Evolutionary conservation across 2,797 vertebrate species (phyloP).

Genomic region (Thunnus albacares): DNA sequence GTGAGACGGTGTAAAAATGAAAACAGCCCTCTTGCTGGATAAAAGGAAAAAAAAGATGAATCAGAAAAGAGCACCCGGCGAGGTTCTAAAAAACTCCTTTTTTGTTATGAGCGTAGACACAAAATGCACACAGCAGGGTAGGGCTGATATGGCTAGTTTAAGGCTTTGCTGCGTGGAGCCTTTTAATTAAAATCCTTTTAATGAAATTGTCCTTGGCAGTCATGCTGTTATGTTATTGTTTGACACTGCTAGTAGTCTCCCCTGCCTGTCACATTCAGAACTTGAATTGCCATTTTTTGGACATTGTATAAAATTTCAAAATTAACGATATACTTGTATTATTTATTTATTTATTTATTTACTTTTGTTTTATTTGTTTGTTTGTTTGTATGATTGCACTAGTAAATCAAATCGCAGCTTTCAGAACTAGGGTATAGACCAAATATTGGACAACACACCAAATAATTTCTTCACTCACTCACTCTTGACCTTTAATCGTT

Average conservation of each 20-base stretch:
- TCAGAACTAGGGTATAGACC: background rate
- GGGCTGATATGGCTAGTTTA: slow-evolving; percentile 73
- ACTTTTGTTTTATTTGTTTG: background rate
- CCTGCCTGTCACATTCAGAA: slow-evolving; percentile 58
- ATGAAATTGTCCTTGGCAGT: slow-evolving; percentile 74
- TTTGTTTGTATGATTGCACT: background rate
- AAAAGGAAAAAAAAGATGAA: slow-evolving; percentile 42
- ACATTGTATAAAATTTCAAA: slow-evolving; percentile 11
- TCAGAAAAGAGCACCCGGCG: slow-evolving; percentile 50
- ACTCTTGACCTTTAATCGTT: background rate
- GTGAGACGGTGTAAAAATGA: slow-evolving; percentile 6
- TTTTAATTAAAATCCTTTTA: slow-evolving; percentile 81
- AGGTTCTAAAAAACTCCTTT: slow-evolving; percentile 44
- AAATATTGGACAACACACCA: background rate
- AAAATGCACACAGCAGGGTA: slow-evolving; percentile 67
- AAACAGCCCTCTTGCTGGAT: slow-evolving; percentile 38
- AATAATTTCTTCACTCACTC: background rate
- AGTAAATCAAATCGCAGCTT: background rate
- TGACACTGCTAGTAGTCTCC: slow-evolving; percentile 62
- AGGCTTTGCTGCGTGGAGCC: slow-evolving; percentile 63
- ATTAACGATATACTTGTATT: background rate
- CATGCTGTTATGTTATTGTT: slow-evolving; percentile 71
- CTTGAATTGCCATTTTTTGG: slow-evolving; percentile 32
- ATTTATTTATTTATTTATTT: background rate
- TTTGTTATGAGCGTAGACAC: slow-evolving; percentile 54